Percentiles rank a stretch among this genome's conserved stretches.
phyloP scores from a whole-genome alignment of 2,113 vertebrate genomes.

The rabbit (Oryctolagus cuniculus) region mOryCun1.1 NC_091441.1:79302001-79302500 shows the following conservation, averaged over 20 bases:
- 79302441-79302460: not conserved
- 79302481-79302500: constrained; percentile 4
- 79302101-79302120: not conserved
- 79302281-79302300: not conserved
- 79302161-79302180: not conserved
- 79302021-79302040: not conserved
- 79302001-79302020: not conserved
- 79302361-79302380: not conserved
- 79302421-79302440: not conserved
- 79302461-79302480: not conserved
- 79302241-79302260: constrained; percentile 12
- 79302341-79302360: not conserved
- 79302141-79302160: not conserved
- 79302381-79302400: not conserved
- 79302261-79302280: not conserved
- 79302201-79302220: not conserved
- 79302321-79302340: not conserved
- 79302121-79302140: not conserved
- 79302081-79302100: constrained; percentile 16
- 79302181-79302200: not conserved
- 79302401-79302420: constrained; percentile 58
- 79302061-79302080: not conserved
- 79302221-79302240: not conserved
- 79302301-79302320: constrained; percentile 40
- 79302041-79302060: not conserved